These are phyloP conservation scores for Macrotrachela quadricornifera DNA, from an alignment of 1,140 invertebrate species.

Conservation along the genomic window DNA sequence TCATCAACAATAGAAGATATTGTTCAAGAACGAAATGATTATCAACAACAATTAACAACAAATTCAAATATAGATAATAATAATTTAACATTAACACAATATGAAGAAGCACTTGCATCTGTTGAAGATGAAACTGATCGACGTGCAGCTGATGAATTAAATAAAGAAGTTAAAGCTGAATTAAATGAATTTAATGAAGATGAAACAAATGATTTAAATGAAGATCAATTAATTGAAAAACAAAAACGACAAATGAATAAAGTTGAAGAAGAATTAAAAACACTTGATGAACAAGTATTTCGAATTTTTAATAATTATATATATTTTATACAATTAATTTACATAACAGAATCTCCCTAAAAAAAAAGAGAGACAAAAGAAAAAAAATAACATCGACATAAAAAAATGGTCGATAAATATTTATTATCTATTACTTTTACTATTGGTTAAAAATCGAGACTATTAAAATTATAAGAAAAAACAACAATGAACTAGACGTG, in stretches of 20 bases:
- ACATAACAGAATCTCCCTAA: no score
- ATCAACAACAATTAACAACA: not conserved
- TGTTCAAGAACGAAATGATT: not conserved
- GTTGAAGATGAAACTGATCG: slow-evolving; percentile 86
- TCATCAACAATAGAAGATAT: slow-evolving; percentile 10
- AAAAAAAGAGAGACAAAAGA: no score
- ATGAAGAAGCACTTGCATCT: slow-evolving; percentile 48
- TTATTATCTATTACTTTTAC: no score
- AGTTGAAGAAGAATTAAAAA: slow-evolving; percentile 57
- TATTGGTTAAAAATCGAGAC: no score
- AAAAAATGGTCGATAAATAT: no score
- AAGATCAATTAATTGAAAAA: slow-evolving; percentile 37
- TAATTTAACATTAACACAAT: slow-evolving; percentile 2
- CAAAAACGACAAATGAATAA: slow-evolving; percentile 29
- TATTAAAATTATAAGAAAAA: no score
- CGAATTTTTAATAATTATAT: not conserved
- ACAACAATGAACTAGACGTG: no score
- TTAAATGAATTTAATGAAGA: slow-evolving; percentile 87
- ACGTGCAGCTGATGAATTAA: slow-evolving; percentile 61
- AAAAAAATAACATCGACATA: no score
- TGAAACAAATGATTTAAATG: slow-evolving; percentile 48
- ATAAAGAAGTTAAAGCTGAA: slow-evolving; percentile 74
- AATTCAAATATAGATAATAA: not conserved
- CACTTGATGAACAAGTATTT: slow-evolving; percentile 54
- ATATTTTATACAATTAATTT: not conserved